Evolutionary conservation across 2,113 vertebrate genomes (phyloP), one percentile per base, ranked within the genome.

Genomic region (Tetraodon nigroviridis): DNA sequence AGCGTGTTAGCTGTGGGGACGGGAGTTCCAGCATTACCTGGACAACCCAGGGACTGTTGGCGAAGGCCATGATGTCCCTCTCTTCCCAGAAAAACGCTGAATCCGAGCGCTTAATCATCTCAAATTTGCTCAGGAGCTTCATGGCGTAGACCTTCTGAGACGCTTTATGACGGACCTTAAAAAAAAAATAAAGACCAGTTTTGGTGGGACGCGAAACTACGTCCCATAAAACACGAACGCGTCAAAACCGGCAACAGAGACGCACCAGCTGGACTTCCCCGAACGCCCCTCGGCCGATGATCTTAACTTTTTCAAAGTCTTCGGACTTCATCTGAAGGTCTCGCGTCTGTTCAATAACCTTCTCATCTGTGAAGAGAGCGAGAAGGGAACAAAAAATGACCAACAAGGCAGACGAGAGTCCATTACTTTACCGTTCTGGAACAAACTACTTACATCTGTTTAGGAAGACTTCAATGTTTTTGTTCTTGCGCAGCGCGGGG

Each of bases 61-160:
- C 90, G 1, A 99, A 99, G 46, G 96, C 96, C 97, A 99, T 99
- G 76, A 99, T 98, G 81, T 98, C 96, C 76, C 96, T 92, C 71
- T 99, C 97, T 84, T 99, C 97, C 97, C 97, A 99, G 89, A 98
- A 99, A 87, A 99, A 99, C 65, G 97, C 97, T 15, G 97, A 99
- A 88, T 99, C 97, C 40, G 97, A 99, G 76, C 97, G 92, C 83
- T 99, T 99, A 85, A 99, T 95, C 97, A 99, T 99, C 91, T 99
- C 97, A 87, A 99, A 98, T 85, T 99, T 99, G 89, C 95, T 98
- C 68, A 99, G 92, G 27, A 99, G 92, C 85, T 99, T 99, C 97
- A 99, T 95, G 58, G 97, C 97, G 58, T 98, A 99, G 69, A 97
- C 97, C 42, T 95, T 98, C 87, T 97, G 95, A 42, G 97, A 95